Base-by-base conservation (phyloP, 2,797 vertebrate species). In the Danio aesculapii region DNA sequence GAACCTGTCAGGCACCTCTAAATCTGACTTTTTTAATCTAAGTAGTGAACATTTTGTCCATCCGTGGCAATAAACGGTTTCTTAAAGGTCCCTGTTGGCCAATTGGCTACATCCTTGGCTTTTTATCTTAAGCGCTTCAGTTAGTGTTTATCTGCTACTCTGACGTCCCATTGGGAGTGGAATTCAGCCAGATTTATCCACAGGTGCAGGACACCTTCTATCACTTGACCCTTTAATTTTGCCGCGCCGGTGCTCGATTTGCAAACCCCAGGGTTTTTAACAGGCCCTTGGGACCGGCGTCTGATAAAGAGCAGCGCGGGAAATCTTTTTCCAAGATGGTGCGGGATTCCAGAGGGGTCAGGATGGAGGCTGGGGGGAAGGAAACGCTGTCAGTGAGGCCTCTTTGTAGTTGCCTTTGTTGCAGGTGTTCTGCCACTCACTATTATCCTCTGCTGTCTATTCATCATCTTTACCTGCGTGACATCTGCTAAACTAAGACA, bases 341-440 rank as follows among this genome's bases (percentile, higher is more conserved):
- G 88, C 85, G 21, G 79, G 89, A 87, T 85, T 91, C 84, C 89
- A 86, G 75, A 44, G 91, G 90, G 88, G 92, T 93, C 91, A 89
- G 41, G 87, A 84, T 79, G 84, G 89, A 91, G 92, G 87, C 91
- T 87, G 88, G 89, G 87, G 83, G 64, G 88, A 88, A 91, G 90
- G 87, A 94, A 95, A 90, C 79, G 91, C 92, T 93, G 94, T 94
- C 93, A 93, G 88, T 87, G 81, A 89, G 89, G 83, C 69, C 84
- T 88, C 94, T 95, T 95, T 95, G 94, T 95, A 95, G 93, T 95
- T 90, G 91, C 87, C 89, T 92, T 91, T 91, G 92, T 90, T 94
- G 94, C 95, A 96, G 95, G 95, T 95, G 95, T 90, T 93, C 92
- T 94, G 94, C 91, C 93, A 93, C 88, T 95, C 93, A 94, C 83